These are phyloP conservation scores for Microtus ochrogaster DNA, from an alignment of 2,113 vertebrate genomes.

Conservation along the genomic window DNA sequence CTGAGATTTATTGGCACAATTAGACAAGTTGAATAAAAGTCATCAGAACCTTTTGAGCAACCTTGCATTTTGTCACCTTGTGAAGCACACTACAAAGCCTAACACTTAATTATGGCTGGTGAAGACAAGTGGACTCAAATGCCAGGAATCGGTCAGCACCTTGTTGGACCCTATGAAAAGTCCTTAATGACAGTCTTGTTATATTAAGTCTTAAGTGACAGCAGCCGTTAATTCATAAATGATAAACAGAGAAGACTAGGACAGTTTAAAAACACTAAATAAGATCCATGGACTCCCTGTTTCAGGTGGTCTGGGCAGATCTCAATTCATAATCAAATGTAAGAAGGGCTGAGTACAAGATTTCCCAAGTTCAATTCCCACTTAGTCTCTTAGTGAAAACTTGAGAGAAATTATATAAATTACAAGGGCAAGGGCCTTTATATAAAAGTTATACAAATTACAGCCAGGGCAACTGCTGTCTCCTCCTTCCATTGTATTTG, in stretches of 20 bases:
- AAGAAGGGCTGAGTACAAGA: neutral
- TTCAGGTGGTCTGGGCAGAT: neutral
- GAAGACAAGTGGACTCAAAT: neutral
- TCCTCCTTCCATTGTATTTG: neutral
- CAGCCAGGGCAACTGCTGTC: neutral
- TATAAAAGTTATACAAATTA: neutral
- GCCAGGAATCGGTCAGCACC: neutral
- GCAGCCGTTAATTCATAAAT: constrained; percentile 33
- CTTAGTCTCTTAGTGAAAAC: neutral
- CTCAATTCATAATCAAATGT: neutral
- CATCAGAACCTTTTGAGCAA: constrained; percentile 1
- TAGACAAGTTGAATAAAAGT: neutral
- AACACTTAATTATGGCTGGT: constrained; percentile 23
- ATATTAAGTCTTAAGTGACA: constrained; percentile 29
- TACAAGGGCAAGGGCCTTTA: neutral
- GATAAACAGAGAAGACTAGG: neutral
- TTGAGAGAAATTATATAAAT: neutral
- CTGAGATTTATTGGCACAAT: neutral
- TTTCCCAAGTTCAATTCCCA: neutral
- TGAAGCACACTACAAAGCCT: neutral
- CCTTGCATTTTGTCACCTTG: neutral
- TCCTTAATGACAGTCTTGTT: neutral
- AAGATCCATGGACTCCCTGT: neutral
- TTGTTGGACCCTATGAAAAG: neutral
- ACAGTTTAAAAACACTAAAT: neutral